Evolutionary conservation across 2,797 vertebrate species (phyloP), one percentile per base, ranked within the genome.

Genomic region (Champsocephalus esox): DNA sequence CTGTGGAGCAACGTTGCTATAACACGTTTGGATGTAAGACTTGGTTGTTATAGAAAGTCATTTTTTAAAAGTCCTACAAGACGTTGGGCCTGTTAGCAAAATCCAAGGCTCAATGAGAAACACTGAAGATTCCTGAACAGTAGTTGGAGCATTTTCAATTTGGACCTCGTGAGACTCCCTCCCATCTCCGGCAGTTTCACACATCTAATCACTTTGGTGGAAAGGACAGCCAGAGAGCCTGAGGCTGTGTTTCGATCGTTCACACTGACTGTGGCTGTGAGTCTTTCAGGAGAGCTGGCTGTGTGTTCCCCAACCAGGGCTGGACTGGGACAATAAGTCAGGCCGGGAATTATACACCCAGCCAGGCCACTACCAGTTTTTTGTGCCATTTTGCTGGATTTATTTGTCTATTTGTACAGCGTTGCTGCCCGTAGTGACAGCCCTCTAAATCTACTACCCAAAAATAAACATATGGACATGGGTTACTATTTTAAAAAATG

Each of bases 141-240:
- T 43, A 32, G 9, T 54, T 46, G 10, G 4, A 54, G 5, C 1
- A 9, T 38, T 61, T 74, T 75, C 0, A 6, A 6, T 55, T 62
- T 57, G 34, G 44, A 57, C 34, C 49, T 13, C 24, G 38, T 48
- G n/a, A 32, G 28, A 61, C 28, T 9, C 24, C 19, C 12, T 54
- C n/a, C 49, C 24, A 58, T 59, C 14, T 54, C 48, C 48, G 59
- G 61, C 46, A 59, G 41, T 28, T 59, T 24, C 60, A 57, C 38
- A 60, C 34, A 51, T 51, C 24, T 64, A 7, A 19, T 52, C 17
- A 45, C 9, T 13, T 7, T 12, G 52, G 6, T 34, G 17, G 24
- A 28, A 14, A 48, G 19, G 60, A 19, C 13, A 1, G 8, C 19
- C 12, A 14, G 12, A 12, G 48, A 45, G 43, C 66, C 59, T 3